A percentile compares a stretch with the other conserved stretches of the same genome.
Conservation (phyloP, 2,888 invertebrate species). For the Nemapogon koenigi region DNA sequence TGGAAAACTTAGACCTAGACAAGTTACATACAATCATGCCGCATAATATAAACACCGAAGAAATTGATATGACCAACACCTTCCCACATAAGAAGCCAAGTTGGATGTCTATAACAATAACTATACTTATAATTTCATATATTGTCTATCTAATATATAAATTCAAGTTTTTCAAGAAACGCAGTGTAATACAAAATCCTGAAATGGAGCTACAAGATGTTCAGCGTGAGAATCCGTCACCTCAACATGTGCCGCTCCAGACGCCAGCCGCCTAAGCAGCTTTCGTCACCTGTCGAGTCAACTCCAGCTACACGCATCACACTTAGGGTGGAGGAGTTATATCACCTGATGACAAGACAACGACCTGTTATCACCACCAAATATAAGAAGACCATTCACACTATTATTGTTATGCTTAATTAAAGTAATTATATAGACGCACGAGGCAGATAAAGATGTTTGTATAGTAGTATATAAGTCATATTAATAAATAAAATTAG, state of each 20-base stretch:
- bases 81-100: neutral
- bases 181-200: neutral
- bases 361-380: too few relatives aligned
- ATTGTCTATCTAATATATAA: neutral
- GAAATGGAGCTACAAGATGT: neutral
- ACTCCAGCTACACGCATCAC: neutral
- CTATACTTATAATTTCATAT: neutral
- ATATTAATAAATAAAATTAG: too few relatives aligned
- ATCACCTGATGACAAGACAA: too few relatives aligned
- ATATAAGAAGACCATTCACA: too few relatives aligned
- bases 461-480: too few relatives aligned
- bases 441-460: too few relatives aligned
- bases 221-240: neutral
- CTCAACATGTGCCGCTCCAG: too few relatives aligned
- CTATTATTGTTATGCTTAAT: too few relatives aligned
- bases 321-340: slow-evolving; percentile 5
- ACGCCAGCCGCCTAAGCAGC: neutral
- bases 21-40: neutral
- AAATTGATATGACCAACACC: too few relatives aligned
- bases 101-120: neutral
- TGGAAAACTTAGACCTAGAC: slow-evolving; percentile 2
- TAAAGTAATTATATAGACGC: too few relatives aligned
- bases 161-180: neutral
- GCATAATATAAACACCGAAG: neutral
- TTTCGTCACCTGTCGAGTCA: neutral